Conservation (phyloP, 2,888 invertebrate genomes). For the Himalopsyche kuldschensis region DNA sequence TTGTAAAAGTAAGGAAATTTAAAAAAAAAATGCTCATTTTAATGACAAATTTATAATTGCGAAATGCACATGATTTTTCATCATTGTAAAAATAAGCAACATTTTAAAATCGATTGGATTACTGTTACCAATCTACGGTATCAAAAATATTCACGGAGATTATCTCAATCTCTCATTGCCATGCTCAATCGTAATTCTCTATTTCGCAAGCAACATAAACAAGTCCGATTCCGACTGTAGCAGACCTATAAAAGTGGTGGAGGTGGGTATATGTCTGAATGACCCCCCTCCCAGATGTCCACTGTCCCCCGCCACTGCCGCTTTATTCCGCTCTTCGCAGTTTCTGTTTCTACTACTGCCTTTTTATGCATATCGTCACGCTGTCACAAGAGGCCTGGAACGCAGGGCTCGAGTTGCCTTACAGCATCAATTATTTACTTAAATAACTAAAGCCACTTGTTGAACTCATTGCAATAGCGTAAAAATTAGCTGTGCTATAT, state of each 20-base stretch:
- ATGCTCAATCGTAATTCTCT: neutral
- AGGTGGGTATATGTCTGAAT: neutral
- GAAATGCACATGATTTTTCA: too few relatives aligned
- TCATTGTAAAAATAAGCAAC: too few relatives aligned
- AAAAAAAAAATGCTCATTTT: too few relatives aligned
- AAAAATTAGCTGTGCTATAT: too few relatives aligned
- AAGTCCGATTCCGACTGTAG: neutral
- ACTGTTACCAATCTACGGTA: too few relatives aligned
- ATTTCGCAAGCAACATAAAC: neutral
- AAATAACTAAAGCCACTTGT: too few relatives aligned
- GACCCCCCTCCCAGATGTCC: neutral
- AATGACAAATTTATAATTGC: too few relatives aligned
- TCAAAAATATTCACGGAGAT: too few relatives aligned
- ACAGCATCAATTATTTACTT: neutral
- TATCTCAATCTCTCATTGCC: too few relatives aligned
- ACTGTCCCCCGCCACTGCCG: neutral
- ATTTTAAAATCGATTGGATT: too few relatives aligned
- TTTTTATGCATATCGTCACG: conserved; percentile 31
- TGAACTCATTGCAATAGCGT: too few relatives aligned
- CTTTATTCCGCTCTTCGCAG: neutral
- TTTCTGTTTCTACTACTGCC: neutral
- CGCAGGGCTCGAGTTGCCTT: neutral
- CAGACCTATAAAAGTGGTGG: neutral
- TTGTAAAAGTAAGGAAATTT: too few relatives aligned
- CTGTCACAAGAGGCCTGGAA: conserved; percentile 10